Evolutionary conservation across 2,797 vertebrate species (phyloP).

Genomic region (Coranthus polyacanthus): DNA sequence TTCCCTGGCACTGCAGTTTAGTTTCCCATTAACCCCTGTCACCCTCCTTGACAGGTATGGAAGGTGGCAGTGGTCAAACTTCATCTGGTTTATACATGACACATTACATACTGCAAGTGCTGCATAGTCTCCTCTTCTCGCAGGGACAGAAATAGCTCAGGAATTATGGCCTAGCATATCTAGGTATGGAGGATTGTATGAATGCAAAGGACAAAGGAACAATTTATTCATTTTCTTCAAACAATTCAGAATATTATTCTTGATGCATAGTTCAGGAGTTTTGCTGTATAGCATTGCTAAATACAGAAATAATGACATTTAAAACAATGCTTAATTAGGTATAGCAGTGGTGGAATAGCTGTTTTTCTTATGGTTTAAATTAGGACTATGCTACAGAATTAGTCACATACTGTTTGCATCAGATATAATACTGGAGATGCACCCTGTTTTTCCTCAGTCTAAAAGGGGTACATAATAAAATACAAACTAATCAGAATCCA

Average conservation of each 20-base stretch:
- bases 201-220: slow-evolving; percentile 15
- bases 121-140: slow-evolving; percentile 2
- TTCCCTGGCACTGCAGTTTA: slow-evolving; percentile 50
- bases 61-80: slow-evolving; percentile 53
- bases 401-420: too few relatives aligned
- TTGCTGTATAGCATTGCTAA: slow-evolving; percentile 19
- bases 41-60: slow-evolving; percentile 53
- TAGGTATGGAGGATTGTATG: slow-evolving; percentile 2
- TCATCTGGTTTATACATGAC: slow-evolving; percentile 46
- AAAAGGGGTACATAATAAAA: too few relatives aligned
- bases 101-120: slow-evolving; percentile 27
- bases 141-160: slow-evolving; percentile 31
- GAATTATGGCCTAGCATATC: slow-evolving; percentile 12
- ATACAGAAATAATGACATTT: background rate
- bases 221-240: background rate
- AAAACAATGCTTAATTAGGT: too few relatives aligned
- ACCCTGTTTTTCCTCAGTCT: too few relatives aligned
- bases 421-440: too few relatives aligned
- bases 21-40: slow-evolving; percentile 66
- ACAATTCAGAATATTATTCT: slow-evolving; percentile 23
- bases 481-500: too few relatives aligned
- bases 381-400: too few relatives aligned
- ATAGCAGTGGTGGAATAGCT: too few relatives aligned
- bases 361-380: too few relatives aligned
- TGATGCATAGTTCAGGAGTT: slow-evolving; percentile 7